Base-by-base conservation (phyloP, 2,888 invertebrate species). In the Therioaphis trifolii region DNA sequence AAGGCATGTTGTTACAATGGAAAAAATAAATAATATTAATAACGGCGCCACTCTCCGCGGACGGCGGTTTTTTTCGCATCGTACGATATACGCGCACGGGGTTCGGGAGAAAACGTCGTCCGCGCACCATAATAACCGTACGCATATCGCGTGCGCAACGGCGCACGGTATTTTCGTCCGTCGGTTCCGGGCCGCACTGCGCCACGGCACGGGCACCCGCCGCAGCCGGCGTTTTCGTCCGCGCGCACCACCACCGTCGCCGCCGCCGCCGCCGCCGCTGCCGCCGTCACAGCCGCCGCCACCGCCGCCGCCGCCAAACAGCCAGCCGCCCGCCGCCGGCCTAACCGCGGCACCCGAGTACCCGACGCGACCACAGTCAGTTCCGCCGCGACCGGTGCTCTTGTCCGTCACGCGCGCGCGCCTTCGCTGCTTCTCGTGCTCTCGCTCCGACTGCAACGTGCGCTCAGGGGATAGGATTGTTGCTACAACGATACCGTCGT, bases 381-480 rank as follows among this genome's bases (percentile, higher is more conserved):
- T 82, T 82, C 72, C 72, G 80, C 72, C 72, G 80, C 80, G 80
- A 82, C 49, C 80, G 72, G 80, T 82, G 72, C 40, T 12, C 49
- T 72, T 35, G 72, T 80, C 43, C 24, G 72, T 58, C 61, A 61
- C 72, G 72, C 61, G 80, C 29, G 46, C 35, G 46, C n/a, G 15
- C 24, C 5, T 35, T 1, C 35, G 66, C 21, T 7, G 35, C 35
- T 35, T 35, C 11, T 35, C 9, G 9, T 35, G 58, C 1, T 21
- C 14, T 24, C 55, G 35, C 46, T 35, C 14, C 12, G 63, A 66
- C 9, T 29, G 4, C 52, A 75, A 75, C 75, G 75, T 58, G 75
- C 40, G 52, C 43, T 15, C 7, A 55, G 24, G 55, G 24, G 35
- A 35, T 52, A 15, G 29, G 55, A 40, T 55, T 2, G 21, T 21